Evolutionary conservation across 2,113 vertebrate species (phyloP).

Genomic region (Anoura caudifer): DNA sequence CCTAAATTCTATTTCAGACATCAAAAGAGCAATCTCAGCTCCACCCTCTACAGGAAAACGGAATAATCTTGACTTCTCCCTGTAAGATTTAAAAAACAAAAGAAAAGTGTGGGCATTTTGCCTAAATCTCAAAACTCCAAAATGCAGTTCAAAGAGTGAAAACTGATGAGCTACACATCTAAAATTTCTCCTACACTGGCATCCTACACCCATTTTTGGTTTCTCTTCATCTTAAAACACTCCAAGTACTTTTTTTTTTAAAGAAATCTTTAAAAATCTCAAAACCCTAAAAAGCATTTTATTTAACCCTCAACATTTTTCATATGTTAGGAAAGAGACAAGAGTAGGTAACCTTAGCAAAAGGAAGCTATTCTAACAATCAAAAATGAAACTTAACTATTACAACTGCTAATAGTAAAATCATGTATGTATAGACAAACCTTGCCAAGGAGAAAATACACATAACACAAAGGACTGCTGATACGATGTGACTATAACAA

Average conservation of each 20-base stretch:
- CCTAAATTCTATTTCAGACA: conserved; percentile 20
- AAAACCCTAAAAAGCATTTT: background rate
- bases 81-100: background rate
- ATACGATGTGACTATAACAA: background rate
- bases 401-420: background rate
- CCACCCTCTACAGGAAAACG: conserved; percentile 32
- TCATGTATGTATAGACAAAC: background rate
- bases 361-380: conserved; percentile 22
- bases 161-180: conserved; percentile 7
- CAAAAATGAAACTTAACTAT: conserved; percentile 5
- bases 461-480: background rate
- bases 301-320: conserved; percentile 3
- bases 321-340: background rate
- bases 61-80: background rate
- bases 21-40: conserved; percentile 25
- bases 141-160: conserved; percentile 3
- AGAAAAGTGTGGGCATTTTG: background rate
- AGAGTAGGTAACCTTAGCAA: background rate
- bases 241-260: background rate
- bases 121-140: conserved; percentile 45
- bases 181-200: background rate
- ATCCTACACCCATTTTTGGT: background rate
- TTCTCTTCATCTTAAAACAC: conserved; percentile 33
- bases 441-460: conserved; percentile 4
- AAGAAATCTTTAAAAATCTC: conserved; percentile 5